Base-by-base conservation (phyloP, 2,113 vertebrate genomes). In the Plotosus lineatus region DNA sequence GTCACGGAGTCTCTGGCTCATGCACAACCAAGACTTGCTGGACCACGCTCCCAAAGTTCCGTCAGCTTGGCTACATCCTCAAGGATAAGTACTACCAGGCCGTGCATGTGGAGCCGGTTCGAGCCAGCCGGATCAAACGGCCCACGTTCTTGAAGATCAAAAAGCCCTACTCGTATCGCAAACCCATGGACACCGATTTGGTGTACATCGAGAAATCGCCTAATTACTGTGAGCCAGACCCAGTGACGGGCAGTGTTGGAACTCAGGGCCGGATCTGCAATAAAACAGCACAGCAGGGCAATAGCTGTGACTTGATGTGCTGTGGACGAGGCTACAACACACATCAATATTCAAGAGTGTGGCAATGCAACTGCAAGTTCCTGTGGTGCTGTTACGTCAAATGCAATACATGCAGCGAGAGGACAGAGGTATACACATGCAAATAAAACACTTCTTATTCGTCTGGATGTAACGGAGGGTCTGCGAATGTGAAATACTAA, bases 331-430 rank as follows among this genome's bases (percentile, higher is more conserved):
- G 97, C 74, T 98, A 98, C 90, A 96, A 98, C 89, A 98, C 97
- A 0, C 97, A 98, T 89, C 97, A 98, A 87, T 97, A 98, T 82
- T 97, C 97, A 0, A 89, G 97, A 0, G 96, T 98, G 26, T 98
- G 97, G 97, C 97, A 98, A 89, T 98, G 97, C 92, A 97, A 98
- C 93, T 98, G 97, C 90, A 97, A 97, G 84, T 98, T 98, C 88
- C 95, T 98, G 82, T 98, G 97, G 97, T 98, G 97, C 92, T 98
- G 97, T 91, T 97, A 97, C 0, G 97, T 98, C 46, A 97, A 96
- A 66, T 98, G 97, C 91, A 98, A 96, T 93, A 98, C 96, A 0
- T 98, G 97, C 93, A 98, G 96, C 0, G 97, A 98, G 91, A 94
- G 95, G 92, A 98, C 97, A 42, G 97, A 98, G 89, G 96, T 98